Base-by-base conservation (phyloP, 1,140 invertebrate genomes). In the Luehdorfia chinensis region DNA sequence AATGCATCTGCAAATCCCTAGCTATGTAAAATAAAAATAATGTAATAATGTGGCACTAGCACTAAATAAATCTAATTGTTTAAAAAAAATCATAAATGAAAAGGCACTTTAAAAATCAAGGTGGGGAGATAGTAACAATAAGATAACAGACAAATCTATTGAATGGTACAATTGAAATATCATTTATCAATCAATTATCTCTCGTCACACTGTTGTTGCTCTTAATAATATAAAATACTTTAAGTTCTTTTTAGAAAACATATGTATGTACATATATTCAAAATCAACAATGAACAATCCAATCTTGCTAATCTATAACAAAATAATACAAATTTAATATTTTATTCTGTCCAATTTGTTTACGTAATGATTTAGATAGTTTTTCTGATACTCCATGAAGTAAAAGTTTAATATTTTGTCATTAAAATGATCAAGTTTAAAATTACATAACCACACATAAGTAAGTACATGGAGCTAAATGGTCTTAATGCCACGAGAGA, bases 131-230 rank as follows among this genome's bases (percentile, higher is more conserved):
- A 13, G 25, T 7, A 9, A 27, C 11, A 5, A 28, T 12, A 18
- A 16, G 19, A 16, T 43, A 16, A 43, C 39, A 28, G 30, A 43
- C 13, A 43, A 43, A 43, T 30, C 39, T 43, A 16, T 43, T 43
- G 13, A 30, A 43, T 11, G 39, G 14, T 13, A 74, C 66, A 72
- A 68, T 72, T 60, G 51, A 66, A 74, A 67, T 61, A 62, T 63
- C 44, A 33, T 55, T 60, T 60, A 58, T 65, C 53, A 54, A 43
- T 71, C 58, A 70, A 67, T 63, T 70, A 71, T 83, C 78, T 83
- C 76, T 80, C 78, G 75, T 83, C 73, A 81, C 78, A 83, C 73
- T 69, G 66, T 61, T 71, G n/a, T 80, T 83, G 69, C 71, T 66
- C 76, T 84, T 80, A 84, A 63, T 69, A 67, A 57, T 76, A 74